Conservation (phyloP, 2,888 invertebrate genomes). For the Ischnus inquisitorius region DNA sequence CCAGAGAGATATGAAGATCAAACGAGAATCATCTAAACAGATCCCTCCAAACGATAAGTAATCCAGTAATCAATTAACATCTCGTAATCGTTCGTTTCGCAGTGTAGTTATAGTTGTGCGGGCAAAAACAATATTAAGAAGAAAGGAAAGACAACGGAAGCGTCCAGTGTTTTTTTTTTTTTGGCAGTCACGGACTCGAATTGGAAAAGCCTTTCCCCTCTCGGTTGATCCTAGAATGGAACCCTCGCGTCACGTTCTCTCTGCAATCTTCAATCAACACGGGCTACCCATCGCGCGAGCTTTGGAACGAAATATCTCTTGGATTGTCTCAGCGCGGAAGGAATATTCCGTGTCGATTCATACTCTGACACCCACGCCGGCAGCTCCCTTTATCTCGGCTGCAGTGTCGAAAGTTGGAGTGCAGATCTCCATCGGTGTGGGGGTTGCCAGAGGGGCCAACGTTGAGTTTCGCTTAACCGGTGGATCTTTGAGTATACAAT, state of each 20-base stretch:
- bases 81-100: not conserved
- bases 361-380: constrained; percentile 78
- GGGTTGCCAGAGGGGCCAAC: constrained; percentile 78
- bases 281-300: not conserved
- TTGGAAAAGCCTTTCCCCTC: not conserved
- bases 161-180: constrained; percentile 21
- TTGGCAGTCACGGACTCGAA: constrained; percentile 30
- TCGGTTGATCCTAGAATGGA: not conserved
- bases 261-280: not conserved
- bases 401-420: constrained; percentile 80
- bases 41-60: not conserved
- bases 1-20: constrained; percentile 35
- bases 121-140: not conserved
- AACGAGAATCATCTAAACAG: not conserved
- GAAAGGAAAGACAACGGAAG: not conserved
- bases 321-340: not conserved
- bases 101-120: not conserved
- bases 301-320: not conserved
- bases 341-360: constrained; percentile 62
- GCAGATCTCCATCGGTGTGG: constrained; percentile 81
- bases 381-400: constrained; percentile 78
- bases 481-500: constrained; percentile 73
- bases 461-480: constrained; percentile 70
- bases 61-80: not conserved
- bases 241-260: not conserved